Evolutionary conservation across 2,113 vertebrate species (phyloP), one percentile per base, ranked within the genome.

Genomic region (Cyprinodon variegatus): DNA sequence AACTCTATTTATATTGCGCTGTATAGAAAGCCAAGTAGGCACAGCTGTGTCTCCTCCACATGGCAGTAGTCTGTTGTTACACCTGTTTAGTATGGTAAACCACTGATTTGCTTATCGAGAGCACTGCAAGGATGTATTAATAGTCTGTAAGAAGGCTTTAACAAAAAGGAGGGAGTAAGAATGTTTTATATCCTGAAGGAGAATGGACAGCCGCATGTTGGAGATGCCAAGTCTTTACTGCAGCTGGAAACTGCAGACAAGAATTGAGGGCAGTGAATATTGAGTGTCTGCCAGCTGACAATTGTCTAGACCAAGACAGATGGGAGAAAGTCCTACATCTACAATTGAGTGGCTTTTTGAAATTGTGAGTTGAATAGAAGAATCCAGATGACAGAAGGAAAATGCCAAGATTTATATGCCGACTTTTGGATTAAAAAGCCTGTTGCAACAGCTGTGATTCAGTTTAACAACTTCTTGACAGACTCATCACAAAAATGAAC

Each of bases 241-340:
- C 85, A 89, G 85, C 86, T 90, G 90, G 84, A 89, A 83, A 78
- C 60, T 41, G 60, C 73, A 88, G 83, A 91, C 83, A 88, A 90
- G 85, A 82, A 86, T 81, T 66, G 82, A 83, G 88, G 85, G 84
- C 86, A 80, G 53, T 72, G 80, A 79, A 69, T 82, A 68, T 68
- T 74, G 82, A 89, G 68, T 45, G 81, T n/a, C 72, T 87, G 86
- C 88, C 89, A 92, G 84, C 81, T 84, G 80, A 88, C 85, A 79
- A 90, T 86, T 88, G 87, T 88, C 64, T 82, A 37, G 70, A 89
- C 82, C 64, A 79, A 69, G 77, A 88, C 72, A 83, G 87, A 89
- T 8, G 43, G 80, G 83, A 72, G 68, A 89, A 68, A 84, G 85
- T 59, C 73, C 87, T 87, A 71, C 83, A 84, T 87, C 78, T 86